Evolutionary conservation across 2,113 vertebrate species (phyloP), one percentile per base, ranked within the genome.

Genomic region (Pterocles orientalis): DNA sequence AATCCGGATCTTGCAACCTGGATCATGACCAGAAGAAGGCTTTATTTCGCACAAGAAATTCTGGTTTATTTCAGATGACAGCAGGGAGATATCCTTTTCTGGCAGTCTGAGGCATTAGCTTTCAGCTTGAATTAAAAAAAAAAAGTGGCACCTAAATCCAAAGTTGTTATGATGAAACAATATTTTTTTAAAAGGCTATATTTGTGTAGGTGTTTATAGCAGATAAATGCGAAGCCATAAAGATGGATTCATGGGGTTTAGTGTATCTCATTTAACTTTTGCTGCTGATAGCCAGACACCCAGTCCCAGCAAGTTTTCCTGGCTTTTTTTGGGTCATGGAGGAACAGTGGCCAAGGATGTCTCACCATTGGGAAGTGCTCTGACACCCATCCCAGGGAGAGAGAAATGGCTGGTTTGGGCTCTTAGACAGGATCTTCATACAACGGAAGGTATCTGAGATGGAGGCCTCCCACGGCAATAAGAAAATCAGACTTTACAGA

Each of bases 331-430:
- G 51, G 7, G 24, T 58, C 41, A 58, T 9, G 10, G 9, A 29
- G 16, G 19, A 24, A 47, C 25, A 41, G 21, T 1, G 3, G 11
- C 1, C 11, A 50, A 34, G 48, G 56, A 10, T 31, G 14, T 6
- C 9, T 61, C 18, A 18, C 12, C 2, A 2, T 2, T 34, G 47
- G 23, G 12, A 73, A 86, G 19, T 12, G 9, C 47, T 39, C 13
- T 75, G 47, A 51, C 17, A 47, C 3, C 3, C 6, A 64, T 7
- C 7, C 31, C 9, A 10, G 5, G 25, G 12, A 0, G 0, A 51
- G 34, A 65, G 14, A 70, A 26, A 4, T 4, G 1, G 9, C 4
- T 66, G 56, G 2, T 64, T 28, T 45, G 75, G 39, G 24, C 2
- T 66, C 13, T 11, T 21, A 8, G 47, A 29, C 11, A 53, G 33